Evolutionary conservation across 1,140 invertebrate genomes (phyloP).

Genomic region (Daktulosphaira vitifoliae): DNA sequence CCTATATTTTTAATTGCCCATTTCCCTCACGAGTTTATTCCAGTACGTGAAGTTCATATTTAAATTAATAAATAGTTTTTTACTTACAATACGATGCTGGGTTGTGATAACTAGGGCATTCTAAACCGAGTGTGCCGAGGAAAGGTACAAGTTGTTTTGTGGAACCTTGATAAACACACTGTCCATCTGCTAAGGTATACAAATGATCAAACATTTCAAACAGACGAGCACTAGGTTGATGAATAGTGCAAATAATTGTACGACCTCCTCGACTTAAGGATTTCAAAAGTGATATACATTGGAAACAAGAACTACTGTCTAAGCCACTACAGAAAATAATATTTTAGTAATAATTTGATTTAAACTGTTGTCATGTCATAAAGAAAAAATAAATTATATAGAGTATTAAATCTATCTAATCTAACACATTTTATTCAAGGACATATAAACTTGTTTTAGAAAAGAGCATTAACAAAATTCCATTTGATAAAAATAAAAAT

Average conservation of each 20-base stretch:
- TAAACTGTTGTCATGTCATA: no score
- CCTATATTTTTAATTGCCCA: no score
- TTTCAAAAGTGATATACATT: constrained; percentile 72
- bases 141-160: constrained; percentile 69
- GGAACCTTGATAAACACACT: constrained; percentile 80
- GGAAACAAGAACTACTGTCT: constrained; percentile 82
- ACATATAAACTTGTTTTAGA: no score
- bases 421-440: no score
- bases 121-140: constrained; percentile 61
- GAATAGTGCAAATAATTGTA: constrained; percentile 90
- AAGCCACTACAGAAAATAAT: constrained; percentile 61
- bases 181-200: constrained; percentile 79
- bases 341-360: not conserved
- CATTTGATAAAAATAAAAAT: no score
- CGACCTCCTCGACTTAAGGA: constrained; percentile 74
- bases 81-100: constrained; percentile 84
- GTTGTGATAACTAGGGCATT: constrained; percentile 89
- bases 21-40: no score
- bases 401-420: no score
- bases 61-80: no score
- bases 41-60: not conserved
- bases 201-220: constrained; percentile 95
- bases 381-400: no score
- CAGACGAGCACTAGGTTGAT: constrained; percentile 88
- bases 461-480: no score